Evolutionary conservation across 1,140 invertebrate genomes (phyloP).

Genomic region (Eriocheir sinensis): DNA sequence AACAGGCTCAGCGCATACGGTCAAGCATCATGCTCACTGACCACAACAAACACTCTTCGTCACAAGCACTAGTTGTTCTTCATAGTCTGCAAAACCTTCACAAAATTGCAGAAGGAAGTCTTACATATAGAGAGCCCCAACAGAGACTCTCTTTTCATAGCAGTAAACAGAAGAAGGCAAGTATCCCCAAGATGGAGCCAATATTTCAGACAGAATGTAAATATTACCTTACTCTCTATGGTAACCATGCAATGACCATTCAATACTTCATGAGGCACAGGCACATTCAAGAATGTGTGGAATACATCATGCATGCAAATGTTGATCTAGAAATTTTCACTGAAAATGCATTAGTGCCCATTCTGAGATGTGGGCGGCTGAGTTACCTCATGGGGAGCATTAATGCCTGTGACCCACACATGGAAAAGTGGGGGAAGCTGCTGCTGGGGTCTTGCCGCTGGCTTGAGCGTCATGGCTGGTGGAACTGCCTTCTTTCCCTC

Average conservation of each 20-base stretch:
- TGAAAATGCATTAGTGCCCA: conserved; percentile 54
- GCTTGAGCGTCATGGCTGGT: conserved; percentile 63
- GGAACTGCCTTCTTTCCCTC: conserved; percentile 65
- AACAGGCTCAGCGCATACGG: conserved; percentile 57
- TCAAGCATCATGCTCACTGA: conserved; percentile 63
- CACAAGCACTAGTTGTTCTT: conserved; percentile 69
- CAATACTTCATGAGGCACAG: conserved; percentile 70
- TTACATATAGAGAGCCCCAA: conserved; percentile 20
- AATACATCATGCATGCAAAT: conserved; percentile 61
- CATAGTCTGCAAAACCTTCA: conserved; percentile 62
- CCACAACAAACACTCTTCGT: conserved; percentile 54
- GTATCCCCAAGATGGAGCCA: conserved; percentile 49
- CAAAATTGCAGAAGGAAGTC: conserved; percentile 57
- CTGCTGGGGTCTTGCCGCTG: conserved; percentile 64
- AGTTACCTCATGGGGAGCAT: conserved; percentile 47
- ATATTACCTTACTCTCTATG: conserved; percentile 70
- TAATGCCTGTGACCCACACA: conserved; percentile 50
- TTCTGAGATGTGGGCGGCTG: conserved; percentile 61
- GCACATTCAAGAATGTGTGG: conserved; percentile 65
- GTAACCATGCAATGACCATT: conserved; percentile 69
- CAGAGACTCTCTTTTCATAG: neutral
- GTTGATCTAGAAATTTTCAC: conserved; percentile 54
- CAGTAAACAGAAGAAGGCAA: conserved; percentile 49
- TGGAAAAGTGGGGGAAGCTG: conserved; percentile 68
- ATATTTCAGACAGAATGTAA: conserved; percentile 67